phyloP scores from a whole-genome alignment of 2,888 invertebrate species.

The Phengaris arion region DNA sequence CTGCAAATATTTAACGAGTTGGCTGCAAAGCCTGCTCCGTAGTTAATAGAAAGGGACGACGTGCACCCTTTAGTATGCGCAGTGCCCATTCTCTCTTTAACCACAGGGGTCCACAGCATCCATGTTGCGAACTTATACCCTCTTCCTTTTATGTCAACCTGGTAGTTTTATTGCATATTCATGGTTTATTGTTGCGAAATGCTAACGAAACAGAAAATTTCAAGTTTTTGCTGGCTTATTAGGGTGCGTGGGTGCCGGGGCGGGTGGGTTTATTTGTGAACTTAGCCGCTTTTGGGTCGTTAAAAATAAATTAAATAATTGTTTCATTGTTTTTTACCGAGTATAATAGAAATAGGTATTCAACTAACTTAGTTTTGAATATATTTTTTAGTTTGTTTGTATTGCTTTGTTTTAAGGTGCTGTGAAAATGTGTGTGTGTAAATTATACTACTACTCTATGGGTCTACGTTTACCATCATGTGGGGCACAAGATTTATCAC shows the following conservation, averaged over 20 bases:
- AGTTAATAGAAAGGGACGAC: conserved; percentile 31
- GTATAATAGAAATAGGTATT: too few relatives aligned
- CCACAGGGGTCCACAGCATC: conserved; percentile 69
- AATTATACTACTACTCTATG: not conserved
- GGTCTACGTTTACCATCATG: not conserved
- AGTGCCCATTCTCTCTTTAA: conserved; percentile 49
- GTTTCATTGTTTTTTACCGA: too few relatives aligned
- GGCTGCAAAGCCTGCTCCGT: conserved; percentile 3
- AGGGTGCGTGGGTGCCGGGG: too few relatives aligned
- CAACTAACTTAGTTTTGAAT: not conserved
- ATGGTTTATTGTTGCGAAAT: conserved; percentile 46
- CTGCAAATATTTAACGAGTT: conserved; percentile 38
- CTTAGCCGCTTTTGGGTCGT: too few relatives aligned
- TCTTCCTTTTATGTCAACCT: conserved; percentile 58
- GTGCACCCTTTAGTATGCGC: conserved; percentile 36
- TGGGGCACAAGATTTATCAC: conserved; percentile 47
- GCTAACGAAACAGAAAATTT: conserved; percentile 1
- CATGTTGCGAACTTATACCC: conserved; percentile 64
- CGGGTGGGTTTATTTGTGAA: not conserved
- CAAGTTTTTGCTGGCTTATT: not conserved
- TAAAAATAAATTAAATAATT: too few relatives aligned
- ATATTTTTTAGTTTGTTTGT: not conserved
- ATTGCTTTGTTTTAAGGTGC: not conserved
- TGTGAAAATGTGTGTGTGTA: not conserved
- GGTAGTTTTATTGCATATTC: conserved; percentile 78